Percentiles rank a stretch among this genome's conserved stretches.
These are phyloP conservation scores for Hippocampus zosterae DNA, from an alignment of 2,113 vertebrate genomes.

Conservation along the genomic window DNA sequence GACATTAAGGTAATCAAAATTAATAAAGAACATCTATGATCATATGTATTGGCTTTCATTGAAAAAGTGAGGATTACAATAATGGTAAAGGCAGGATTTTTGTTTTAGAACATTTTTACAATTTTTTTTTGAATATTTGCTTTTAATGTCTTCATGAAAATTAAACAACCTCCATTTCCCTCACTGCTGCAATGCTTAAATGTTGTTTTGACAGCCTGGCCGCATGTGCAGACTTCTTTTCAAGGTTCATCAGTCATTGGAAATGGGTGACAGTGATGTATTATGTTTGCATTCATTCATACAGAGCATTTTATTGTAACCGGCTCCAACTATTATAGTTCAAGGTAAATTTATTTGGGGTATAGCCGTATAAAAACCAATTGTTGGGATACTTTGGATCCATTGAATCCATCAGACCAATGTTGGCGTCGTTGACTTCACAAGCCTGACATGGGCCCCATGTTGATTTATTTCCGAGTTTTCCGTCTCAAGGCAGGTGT, in stretches of 20 bases:
- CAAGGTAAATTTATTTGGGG: slow-evolving; percentile 40
- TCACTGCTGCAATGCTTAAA: slow-evolving; percentile 23
- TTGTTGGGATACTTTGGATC: slow-evolving; percentile 40
- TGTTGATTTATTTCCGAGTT: slow-evolving; percentile 43
- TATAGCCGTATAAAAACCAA: slow-evolving; percentile 38
- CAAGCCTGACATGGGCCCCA: slow-evolving; percentile 30
- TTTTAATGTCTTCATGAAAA: too few relatives aligned
- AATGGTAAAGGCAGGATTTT: too few relatives aligned
- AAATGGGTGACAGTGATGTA: slow-evolving; percentile 48
- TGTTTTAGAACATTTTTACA: too few relatives aligned
- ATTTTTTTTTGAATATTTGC: too few relatives aligned
- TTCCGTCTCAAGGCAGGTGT: slow-evolving; percentile 40
- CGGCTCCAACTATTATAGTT: slow-evolving; percentile 27
- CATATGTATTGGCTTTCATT: too few relatives aligned
- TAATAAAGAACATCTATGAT: too few relatives aligned
- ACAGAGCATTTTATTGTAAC: slow-evolving; percentile 44
- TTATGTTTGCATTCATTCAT: slow-evolving; percentile 47
- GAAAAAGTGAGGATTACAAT: too few relatives aligned
- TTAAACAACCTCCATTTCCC: slow-evolving; percentile 6
- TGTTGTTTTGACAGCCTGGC: slow-evolving; percentile 27
- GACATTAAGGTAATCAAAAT: too few relatives aligned
- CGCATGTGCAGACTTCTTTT: slow-evolving; percentile 37
- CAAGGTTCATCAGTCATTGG: slow-evolving; percentile 47
- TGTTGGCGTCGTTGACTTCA: slow-evolving; percentile 35
- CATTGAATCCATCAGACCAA: slow-evolving; percentile 17